These are phyloP conservation scores for Microctenopoma lineatum DNA, from an alignment of 2,797 vertebrate species.

Conservation along the genomic window DNA sequence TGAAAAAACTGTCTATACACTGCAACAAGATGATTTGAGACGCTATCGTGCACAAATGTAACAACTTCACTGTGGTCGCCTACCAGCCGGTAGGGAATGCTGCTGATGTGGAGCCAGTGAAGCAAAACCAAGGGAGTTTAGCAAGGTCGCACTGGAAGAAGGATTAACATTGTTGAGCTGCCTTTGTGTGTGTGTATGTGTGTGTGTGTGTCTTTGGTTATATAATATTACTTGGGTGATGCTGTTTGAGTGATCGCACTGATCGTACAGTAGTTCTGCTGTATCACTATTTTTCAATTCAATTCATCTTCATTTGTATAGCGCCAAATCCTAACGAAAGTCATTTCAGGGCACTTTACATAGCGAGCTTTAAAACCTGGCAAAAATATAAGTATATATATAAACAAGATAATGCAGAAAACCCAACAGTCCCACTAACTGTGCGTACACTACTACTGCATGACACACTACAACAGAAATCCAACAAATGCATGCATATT, in stretches of 20 bases:
- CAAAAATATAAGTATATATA: no score
- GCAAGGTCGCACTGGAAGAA: conserved; percentile 51
- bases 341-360: no score
- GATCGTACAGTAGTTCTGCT: conserved; percentile 35
- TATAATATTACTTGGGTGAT: conserved; percentile 44
- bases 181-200: conserved; percentile 52
- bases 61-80: conserved; percentile 20
- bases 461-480: background rate
- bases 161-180: conserved; percentile 74
- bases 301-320: no score
- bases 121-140: conserved; percentile 57
- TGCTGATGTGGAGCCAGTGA: conserved; percentile 43
- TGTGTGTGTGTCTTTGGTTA: conserved; percentile 31
- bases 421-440: no score
- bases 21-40: background rate
- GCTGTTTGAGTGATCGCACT: conserved; percentile 47
- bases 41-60: conserved; percentile 6
- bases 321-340: no score
- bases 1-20: background rate
- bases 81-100: conserved; percentile 50
- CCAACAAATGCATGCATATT: background rate
- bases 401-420: no score
- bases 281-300: background rate
- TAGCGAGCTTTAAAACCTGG: no score
- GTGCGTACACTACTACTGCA: no score